Evolutionary conservation across 1,140 invertebrate species (phyloP), one percentile per base, ranked within the genome.

Genomic region (Drosophila bocqueti): DNA sequence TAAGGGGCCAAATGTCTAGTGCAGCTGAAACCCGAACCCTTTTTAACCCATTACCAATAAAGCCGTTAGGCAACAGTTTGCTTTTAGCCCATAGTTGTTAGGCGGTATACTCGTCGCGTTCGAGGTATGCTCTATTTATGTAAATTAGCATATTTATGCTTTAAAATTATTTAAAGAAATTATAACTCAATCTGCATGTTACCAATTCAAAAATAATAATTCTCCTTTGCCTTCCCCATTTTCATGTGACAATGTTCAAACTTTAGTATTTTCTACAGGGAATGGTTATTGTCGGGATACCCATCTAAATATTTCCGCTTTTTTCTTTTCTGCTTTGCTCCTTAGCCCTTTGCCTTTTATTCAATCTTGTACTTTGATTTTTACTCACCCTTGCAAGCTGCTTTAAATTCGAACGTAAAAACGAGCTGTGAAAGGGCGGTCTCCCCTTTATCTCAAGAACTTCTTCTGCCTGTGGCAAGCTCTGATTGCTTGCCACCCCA

Each of bases 21-120:
- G 21, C 18, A 21, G 31, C 15, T n/a, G 2, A 29, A 49, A 29
- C 45, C 49, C 63, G 45, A 46, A 69, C n/a, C 54, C 46, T 58
- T 65, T 52, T 40, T 21, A 40, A 10, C 40, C 42, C 38, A 58
- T 68, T 68, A 67, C 52, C 77, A 86, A 86, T 89, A 63, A 83
- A 83, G 84, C 84, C 81, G 83, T 89, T 87, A 89, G 66, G 64
- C 49, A 72, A 72, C 38, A 73, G 49, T 71, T 65, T 85, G 38
- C 45, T 52, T 67, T 65, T 38, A 18, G 42, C 2, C 55, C 15
- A 36, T 38, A 10, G 38, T 40, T 40, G 46, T 36, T 55, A 38
- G 2, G 4, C 2, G 8, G 2, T 8, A 24, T 21, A 16, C 18
- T 16, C 2, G 0, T 55, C 4, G 4, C 2, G 18, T 16, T 24